These are phyloP conservation scores for Hydriomena furcata DNA, from an alignment of 2,888 invertebrate genomes.

Conservation along the genomic window DNA sequence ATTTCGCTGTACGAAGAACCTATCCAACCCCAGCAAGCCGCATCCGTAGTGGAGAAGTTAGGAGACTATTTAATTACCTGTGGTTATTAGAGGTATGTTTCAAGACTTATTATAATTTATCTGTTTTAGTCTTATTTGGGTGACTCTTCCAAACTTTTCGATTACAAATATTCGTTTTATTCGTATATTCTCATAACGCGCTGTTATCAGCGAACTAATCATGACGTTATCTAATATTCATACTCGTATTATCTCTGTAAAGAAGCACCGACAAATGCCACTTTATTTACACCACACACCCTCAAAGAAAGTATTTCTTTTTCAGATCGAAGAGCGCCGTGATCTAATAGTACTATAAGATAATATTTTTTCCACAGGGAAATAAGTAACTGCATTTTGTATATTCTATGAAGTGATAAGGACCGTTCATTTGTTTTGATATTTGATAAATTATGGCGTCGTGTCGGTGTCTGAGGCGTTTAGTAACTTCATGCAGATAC, in stretches of 20 bases:
- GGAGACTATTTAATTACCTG: conserved; percentile 98
- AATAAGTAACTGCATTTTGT: conserved; percentile 85
- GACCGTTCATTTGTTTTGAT: conserved; percentile 83
- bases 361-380: conserved; percentile 84
- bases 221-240: no score
- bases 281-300: background rate
- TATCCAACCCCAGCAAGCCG: conserved; percentile 98
- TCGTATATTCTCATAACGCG: no score
- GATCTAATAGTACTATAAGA: conserved; percentile 84
- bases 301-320: conserved; percentile 45
- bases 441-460: conserved; percentile 80
- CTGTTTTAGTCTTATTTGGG: no score
- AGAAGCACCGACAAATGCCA: background rate
- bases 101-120: background rate
- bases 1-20: conserved; percentile 97
- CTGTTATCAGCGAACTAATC: no score
- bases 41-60: conserved; percentile 98
- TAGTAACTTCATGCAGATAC: conserved; percentile 70
- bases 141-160: background rate
- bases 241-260: background rate
- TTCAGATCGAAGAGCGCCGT: conserved; percentile 82
- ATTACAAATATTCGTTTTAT: no score
- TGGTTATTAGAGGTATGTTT: conserved; percentile 93
- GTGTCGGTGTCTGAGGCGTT: conserved; percentile 76
- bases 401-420: conserved; percentile 84